A percentile compares a stretch with the other conserved stretches of the same genome.
Evolutionary conservation across 2,113 vertebrate species (phyloP).

Genomic region (Tupaia tana): DNA sequence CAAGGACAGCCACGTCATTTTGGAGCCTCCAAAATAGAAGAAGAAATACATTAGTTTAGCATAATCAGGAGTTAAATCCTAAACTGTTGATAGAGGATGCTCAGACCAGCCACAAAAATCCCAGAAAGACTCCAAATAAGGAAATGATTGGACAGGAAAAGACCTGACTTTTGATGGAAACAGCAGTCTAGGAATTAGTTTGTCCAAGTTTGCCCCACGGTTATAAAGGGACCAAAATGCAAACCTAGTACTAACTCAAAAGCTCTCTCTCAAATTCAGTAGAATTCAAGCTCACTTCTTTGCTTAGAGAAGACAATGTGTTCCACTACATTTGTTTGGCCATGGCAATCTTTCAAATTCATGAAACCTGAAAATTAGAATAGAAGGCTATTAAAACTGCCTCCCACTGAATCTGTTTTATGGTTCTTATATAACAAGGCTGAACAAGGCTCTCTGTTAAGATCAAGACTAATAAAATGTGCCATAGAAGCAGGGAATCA

Average conservation of each 20-base stretch:
- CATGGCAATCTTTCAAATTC: slow-evolving; percentile 2
- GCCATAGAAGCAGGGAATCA: slow-evolving; percentile 35
- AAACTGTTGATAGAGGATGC: not conserved
- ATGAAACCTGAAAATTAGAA: slow-evolving; percentile 30
- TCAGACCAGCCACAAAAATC: not conserved
- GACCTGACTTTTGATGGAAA: not conserved
- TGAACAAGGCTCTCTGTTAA: slow-evolving; percentile 6
- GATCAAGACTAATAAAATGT: slow-evolving; percentile 39
- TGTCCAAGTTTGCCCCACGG: not conserved
- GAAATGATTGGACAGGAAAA: not conserved
- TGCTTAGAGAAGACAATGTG: not conserved
- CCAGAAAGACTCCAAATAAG: not conserved
- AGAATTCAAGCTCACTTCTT: not conserved
- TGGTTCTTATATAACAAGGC: not conserved
- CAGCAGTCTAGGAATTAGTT: not conserved
- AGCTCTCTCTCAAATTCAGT: not conserved
- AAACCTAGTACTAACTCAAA: not conserved
- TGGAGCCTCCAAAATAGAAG: not conserved
- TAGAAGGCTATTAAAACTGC: slow-evolving; percentile 18
- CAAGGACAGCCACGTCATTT: not conserved
- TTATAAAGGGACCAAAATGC: not conserved
- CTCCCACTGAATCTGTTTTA: slow-evolving; percentile 36
- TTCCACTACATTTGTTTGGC: not conserved
- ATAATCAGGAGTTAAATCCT: not conserved
- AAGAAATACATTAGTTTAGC: not conserved